Evolutionary conservation across 2,113 vertebrate species (phyloP).

Genomic region (Globicephala melas): DNA sequence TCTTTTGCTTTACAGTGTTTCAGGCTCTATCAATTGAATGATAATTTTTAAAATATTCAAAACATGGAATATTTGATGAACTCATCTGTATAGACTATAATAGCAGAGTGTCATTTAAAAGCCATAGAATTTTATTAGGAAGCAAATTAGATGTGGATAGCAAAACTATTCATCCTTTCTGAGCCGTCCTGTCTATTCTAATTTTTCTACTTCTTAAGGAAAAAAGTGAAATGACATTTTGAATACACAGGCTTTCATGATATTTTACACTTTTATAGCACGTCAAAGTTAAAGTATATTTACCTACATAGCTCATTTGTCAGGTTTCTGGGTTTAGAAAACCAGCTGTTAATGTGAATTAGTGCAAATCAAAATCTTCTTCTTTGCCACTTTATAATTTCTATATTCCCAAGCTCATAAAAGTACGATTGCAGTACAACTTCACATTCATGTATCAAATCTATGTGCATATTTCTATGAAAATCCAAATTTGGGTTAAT

Average conservation of each 20-base stretch:
- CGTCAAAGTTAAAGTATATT: conserved; percentile 30
- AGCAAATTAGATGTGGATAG: conserved; percentile 10
- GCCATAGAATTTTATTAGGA: conserved; percentile 34
- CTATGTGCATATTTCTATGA: background rate
- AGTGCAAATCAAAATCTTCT: conserved; percentile 4
- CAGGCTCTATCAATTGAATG: conserved; percentile 27
- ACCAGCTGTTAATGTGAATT: conserved; percentile 20
- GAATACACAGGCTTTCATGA: conserved; percentile 36
- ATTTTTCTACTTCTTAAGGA: conserved; percentile 34
- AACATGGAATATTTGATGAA: conserved; percentile 31
- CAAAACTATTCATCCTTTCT: conserved; percentile 44
- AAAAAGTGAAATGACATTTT: conserved; percentile 54
- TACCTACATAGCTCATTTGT: conserved; percentile 20
- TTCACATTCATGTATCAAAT: background rate
- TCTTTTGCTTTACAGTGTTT: conserved; percentile 42
- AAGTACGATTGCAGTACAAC: background rate
- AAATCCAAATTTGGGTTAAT: conserved; percentile 32
- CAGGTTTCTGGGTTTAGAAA: conserved; percentile 34
- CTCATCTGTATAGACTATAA: conserved; percentile 23
- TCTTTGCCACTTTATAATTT: conserved; percentile 25
- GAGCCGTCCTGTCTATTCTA: conserved; percentile 21
- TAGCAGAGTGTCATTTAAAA: conserved; percentile 59
- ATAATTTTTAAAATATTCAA: conserved; percentile 61
- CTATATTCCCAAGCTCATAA: background rate
- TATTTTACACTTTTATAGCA: conserved; percentile 32